Conservation (phyloP, 2,113 vertebrate genomes). For the Procavia capensis region DNA sequence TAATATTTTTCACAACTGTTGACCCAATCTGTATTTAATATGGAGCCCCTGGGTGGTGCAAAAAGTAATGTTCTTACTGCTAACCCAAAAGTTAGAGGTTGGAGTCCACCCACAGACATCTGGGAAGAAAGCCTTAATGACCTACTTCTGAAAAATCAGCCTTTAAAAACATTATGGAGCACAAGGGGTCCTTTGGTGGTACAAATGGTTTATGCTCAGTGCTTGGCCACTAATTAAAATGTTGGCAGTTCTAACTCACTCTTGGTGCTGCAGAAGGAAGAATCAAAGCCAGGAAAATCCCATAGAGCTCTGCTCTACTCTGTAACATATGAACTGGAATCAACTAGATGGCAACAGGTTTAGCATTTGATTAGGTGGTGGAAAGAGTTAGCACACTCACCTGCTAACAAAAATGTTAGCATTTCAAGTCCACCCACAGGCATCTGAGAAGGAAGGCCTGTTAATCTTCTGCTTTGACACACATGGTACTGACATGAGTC, state of each 20-base stretch:
- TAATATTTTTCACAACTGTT: not conserved
- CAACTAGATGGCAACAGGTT: not conserved
- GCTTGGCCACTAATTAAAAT: not conserved
- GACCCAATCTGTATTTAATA: conserved; percentile 4
- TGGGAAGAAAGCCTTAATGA: not conserved
- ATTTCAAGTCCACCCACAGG: not conserved
- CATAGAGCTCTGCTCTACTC: not conserved
- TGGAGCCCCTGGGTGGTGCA: not conserved
- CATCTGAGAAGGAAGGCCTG: not conserved
- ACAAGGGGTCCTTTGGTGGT: not conserved
- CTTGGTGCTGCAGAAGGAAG: not conserved
- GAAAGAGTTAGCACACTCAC: not conserved
- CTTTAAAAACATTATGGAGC: not conserved
- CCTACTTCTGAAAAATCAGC: not conserved
- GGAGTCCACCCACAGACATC: not conserved
- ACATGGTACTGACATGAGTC: not conserved
- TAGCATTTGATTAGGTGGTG: not conserved
- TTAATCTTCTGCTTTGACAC: not conserved
- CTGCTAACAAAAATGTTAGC: not conserved
- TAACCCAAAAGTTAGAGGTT: not conserved
- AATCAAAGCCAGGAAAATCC: not conserved
- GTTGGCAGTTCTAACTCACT: not conserved
- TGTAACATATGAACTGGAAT: not conserved
- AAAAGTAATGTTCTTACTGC: not conserved
- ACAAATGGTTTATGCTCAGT: not conserved